These are phyloP conservation scores for Selenia dentaria DNA, from an alignment of 2,888 invertebrate species.

Conservation along the genomic window DNA sequence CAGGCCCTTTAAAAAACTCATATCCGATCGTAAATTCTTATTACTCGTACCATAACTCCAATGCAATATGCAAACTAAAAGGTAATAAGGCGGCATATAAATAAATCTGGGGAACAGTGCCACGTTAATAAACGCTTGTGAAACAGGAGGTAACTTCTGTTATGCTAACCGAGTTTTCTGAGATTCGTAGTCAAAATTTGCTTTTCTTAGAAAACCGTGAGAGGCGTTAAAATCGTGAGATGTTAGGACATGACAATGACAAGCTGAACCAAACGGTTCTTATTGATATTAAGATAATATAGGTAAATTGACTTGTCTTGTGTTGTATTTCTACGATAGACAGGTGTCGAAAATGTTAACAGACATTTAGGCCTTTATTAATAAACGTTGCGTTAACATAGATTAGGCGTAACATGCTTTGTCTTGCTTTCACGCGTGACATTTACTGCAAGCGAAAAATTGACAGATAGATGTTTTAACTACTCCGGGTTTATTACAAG, in stretches of 20 bases:
- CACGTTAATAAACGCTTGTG: conserved; percentile 30
- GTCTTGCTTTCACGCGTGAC: no score
- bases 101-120: conserved; percentile 31
- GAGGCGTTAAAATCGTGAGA: conserved; percentile 15
- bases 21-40: conserved; percentile 55
- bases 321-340: no score
- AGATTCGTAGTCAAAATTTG: conserved; percentile 18
- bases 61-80: conserved; percentile 39
- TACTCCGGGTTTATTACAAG: no score
- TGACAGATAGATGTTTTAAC: no score
- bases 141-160: conserved; percentile 23
- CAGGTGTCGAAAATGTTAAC: no score
- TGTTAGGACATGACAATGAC: neutral
- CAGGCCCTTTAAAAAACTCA: conserved; percentile 19
- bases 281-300: no score
- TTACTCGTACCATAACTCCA: conserved; percentile 41
- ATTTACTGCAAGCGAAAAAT: no score
- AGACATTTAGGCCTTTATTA: no score
- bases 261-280: neutral
- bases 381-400: no score
- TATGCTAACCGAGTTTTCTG: conserved; percentile 29
- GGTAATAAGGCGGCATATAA: conserved; percentile 28
- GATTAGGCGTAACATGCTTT: no score
- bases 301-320: no score
- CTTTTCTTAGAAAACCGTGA: conserved; percentile 14